Base-by-base conservation (phyloP, 2,888 invertebrate genomes). In the Allophyes oxyacanthae region DNA sequence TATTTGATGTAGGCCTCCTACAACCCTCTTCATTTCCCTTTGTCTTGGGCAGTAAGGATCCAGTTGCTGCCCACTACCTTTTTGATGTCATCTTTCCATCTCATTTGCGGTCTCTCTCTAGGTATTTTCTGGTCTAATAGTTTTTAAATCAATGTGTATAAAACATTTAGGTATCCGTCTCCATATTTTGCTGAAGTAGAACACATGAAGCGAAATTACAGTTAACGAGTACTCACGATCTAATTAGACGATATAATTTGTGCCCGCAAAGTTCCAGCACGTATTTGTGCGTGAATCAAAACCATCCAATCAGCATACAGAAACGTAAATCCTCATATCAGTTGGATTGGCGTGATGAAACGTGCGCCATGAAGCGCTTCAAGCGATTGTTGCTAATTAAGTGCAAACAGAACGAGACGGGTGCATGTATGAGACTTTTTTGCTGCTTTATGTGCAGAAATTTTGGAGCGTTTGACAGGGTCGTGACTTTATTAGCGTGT, bases 371-470 rank as follows among this genome's bases (percentile, higher is more conserved):
- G 67, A 69, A 71, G 68, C 61, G 68, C 62, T 76, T 65, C 55
- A 69, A 78, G 51, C 60, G 57, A 68, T 77, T 72, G 69, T 64
- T 53, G 52, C 71, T 77, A 76, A 79, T 78, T 77, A 77, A 76
- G 62, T 64, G 66, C 71, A 72, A 74, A 74, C 60, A 75, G 50
- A 38, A 38, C 46, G 55, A 52, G 49, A 41, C 20, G 55, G 38
- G 52, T 1, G 7, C 9, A 20, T 20, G 20, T 20, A 3, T 20
- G 20, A 2, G 4, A 20, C 20, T 20, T 20, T 20, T 20, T 20
- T 20, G 20, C 20, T 20, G 20, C 20, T 20, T 20, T 20, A 4
- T 20, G 20, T 20, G 20, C 20, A 20, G 20, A 20, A 20, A 3
- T 20, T 20, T 20, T 2, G 20, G 4, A 20, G 2, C 20, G 20